A percentile compares a stretch with the other conserved stretches of the same genome.
phyloP scores from a whole-genome alignment of 2,888 invertebrate genomes.

The Dasypogon diadema region DNA sequence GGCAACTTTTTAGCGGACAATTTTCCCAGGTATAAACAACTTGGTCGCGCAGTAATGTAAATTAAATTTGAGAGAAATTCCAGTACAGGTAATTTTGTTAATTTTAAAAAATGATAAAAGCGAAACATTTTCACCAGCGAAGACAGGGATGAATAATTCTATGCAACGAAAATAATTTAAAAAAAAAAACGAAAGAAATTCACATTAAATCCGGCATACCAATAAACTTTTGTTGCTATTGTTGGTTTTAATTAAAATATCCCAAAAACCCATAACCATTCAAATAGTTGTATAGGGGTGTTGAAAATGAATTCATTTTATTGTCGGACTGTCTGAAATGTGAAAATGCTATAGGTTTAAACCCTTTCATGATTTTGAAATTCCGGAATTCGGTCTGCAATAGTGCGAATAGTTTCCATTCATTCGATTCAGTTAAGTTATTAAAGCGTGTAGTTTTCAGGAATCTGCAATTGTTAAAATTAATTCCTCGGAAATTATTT shows the following conservation, averaged over 20 bases:
- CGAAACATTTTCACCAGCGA: not conserved
- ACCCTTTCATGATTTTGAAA: too few species aligned
- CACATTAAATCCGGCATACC: constrained; percentile 12
- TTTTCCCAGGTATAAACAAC: not conserved
- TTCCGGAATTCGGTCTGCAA: too few species aligned
- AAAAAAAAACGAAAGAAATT: too few species aligned
- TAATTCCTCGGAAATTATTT: too few species aligned
- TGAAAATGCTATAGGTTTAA: too few species aligned
- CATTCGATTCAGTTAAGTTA: too few species aligned
- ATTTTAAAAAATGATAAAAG: constrained; percentile 19
- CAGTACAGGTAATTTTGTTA: constrained; percentile 30
- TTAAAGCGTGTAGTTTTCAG: too few species aligned
- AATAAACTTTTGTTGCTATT: constrained; percentile 16
- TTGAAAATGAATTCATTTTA: constrained; percentile 20
- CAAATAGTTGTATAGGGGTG: not conserved
- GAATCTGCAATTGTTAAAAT: too few species aligned
- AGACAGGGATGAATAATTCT: not conserved
- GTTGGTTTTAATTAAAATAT: constrained; percentile 28
- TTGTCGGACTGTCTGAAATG: not conserved
- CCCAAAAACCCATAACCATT: not conserved
- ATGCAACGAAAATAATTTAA: too few species aligned
- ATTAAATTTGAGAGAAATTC: constrained; percentile 30
- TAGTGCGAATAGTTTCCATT: too few species aligned
- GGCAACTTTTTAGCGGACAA: constrained; percentile 30
- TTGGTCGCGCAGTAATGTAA: constrained; percentile 27